These are phyloP conservation scores for Philopedon plagiatum DNA, from an alignment of 2,888 invertebrate species.

Conservation along the genomic window DNA sequence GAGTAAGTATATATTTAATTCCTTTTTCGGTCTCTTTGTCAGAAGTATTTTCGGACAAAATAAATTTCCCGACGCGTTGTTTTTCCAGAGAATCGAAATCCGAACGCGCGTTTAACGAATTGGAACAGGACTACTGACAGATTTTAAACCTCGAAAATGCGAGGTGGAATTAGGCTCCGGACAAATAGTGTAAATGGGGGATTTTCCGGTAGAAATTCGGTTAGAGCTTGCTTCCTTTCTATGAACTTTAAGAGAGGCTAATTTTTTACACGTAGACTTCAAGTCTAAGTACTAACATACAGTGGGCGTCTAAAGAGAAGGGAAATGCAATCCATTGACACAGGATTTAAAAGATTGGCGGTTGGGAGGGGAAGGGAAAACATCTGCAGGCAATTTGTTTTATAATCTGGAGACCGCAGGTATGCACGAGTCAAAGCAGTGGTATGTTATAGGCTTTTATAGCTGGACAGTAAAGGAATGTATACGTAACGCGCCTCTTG, in stretches of 20 bases:
- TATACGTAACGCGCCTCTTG: too few species aligned
- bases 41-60: slow-evolving; percentile 34
- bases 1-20: slow-evolving; percentile 33
- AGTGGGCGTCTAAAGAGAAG: too few species aligned
- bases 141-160: slow-evolving; percentile 37
- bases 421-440: too few species aligned
- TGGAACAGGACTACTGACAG: slow-evolving; percentile 45
- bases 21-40: slow-evolving; percentile 26
- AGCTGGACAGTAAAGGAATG: too few species aligned
- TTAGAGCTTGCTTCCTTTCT: neutral
- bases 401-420: too few species aligned
- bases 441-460: too few species aligned
- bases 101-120: slow-evolving; percentile 42
- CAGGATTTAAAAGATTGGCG: too few species aligned
- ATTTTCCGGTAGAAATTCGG: neutral
- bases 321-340: too few species aligned
- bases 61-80: slow-evolving; percentile 34
- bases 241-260: neutral
- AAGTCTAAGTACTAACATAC: too few species aligned
- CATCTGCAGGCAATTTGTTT: too few species aligned
- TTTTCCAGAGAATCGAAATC: slow-evolving; percentile 36
- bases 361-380: too few species aligned
- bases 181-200: slow-evolving; percentile 21
- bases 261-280: too few species aligned
- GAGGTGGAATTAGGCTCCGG: slow-evolving; percentile 29